Percentiles rank a stretch among this genome's conserved stretches.
phyloP scores from a whole-genome alignment of 23 tunicate species.

The Oikopleura albicans region DNA sequence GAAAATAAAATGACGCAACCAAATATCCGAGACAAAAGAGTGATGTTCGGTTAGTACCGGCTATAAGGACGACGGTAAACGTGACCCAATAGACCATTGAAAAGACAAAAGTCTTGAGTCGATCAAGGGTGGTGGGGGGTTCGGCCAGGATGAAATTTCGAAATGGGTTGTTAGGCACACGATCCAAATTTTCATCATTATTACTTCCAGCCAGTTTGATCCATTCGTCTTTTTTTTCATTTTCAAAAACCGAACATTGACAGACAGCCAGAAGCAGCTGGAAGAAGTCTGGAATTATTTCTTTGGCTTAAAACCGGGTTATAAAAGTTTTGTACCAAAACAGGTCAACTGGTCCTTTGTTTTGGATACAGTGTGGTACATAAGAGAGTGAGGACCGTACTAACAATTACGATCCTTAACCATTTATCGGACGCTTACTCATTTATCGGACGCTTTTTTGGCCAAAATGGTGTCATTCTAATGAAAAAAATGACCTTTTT shows the following conservation, averaged over 20 bases:
- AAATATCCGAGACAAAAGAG: conserved; percentile 83
- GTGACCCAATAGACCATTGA: conserved; percentile 61
- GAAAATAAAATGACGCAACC: conserved; percentile 48
- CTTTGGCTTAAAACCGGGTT: not conserved
- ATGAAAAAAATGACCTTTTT: too few relatives aligned
- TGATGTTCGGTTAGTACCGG: conserved; percentile 63
- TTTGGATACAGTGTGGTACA: too few relatives aligned
- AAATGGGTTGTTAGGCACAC: conserved; percentile 43
- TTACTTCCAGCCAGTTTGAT: conserved; percentile 45
- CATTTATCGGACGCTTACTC: too few relatives aligned
- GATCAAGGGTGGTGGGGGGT: conserved; percentile 42
- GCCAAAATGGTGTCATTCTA: too few relatives aligned
- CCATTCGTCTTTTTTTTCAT: conserved; percentile 19
- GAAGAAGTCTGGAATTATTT: conserved; percentile 35
- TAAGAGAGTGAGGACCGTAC: too few relatives aligned
- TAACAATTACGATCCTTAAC: too few relatives aligned
- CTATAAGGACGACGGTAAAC: conserved; percentile 42
- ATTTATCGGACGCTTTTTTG: too few relatives aligned
- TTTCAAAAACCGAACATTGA: conserved; percentile 44
- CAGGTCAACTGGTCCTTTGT: too few relatives aligned
- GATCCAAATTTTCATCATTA: conserved; percentile 28
- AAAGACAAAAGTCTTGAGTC: conserved; percentile 38
- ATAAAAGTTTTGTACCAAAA: too few relatives aligned
- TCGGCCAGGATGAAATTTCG: conserved; percentile 42
- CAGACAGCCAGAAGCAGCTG: conserved; percentile 44